Evolutionary conservation across 2,113 vertebrate genomes (phyloP).

Genomic region (Heterotilapia buettikoferi): DNA sequence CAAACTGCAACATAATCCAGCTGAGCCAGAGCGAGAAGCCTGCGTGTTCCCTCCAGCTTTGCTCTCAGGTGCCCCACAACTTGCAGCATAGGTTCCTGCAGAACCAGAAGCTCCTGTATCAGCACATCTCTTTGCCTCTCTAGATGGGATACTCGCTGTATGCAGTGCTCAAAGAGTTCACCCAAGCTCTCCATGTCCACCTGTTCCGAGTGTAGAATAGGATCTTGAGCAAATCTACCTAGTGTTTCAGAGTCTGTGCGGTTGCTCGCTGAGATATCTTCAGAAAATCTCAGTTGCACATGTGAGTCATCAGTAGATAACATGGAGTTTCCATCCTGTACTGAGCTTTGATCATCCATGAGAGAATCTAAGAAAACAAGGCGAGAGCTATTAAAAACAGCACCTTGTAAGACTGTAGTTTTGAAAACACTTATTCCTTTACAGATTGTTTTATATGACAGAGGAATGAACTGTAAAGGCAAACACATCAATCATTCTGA

Average conservation of each 20-base stretch:
- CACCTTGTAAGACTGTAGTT: not conserved
- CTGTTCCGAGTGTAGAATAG: not conserved
- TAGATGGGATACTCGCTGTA: constrained; percentile 76
- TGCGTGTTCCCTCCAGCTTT: constrained; percentile 69
- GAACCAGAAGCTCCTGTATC: constrained; percentile 71
- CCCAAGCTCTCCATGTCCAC: constrained; percentile 25
- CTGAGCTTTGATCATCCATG: constrained; percentile 26
- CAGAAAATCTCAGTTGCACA: not conserved
- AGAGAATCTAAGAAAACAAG: not conserved
- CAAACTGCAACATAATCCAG: constrained; percentile 74
- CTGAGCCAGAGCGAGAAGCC: constrained; percentile 74
- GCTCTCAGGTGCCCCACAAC: constrained; percentile 75
- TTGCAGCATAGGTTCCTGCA: constrained; percentile 78
- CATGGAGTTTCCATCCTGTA: not conserved
- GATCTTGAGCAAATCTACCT: not conserved
- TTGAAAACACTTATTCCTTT: not conserved
- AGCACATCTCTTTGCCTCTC: constrained; percentile 76
- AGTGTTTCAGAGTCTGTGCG: not conserved
- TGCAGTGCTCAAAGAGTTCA: constrained; percentile 62
- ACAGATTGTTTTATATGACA: not conserved
- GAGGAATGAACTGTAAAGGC: not conserved
- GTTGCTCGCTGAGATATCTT: not conserved
- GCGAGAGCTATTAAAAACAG: not conserved
- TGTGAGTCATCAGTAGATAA: not conserved
- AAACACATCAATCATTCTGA: not conserved